Evolutionary conservation across 2,888 invertebrate species (phyloP).

Genomic region (Harmothoe impar): DNA sequence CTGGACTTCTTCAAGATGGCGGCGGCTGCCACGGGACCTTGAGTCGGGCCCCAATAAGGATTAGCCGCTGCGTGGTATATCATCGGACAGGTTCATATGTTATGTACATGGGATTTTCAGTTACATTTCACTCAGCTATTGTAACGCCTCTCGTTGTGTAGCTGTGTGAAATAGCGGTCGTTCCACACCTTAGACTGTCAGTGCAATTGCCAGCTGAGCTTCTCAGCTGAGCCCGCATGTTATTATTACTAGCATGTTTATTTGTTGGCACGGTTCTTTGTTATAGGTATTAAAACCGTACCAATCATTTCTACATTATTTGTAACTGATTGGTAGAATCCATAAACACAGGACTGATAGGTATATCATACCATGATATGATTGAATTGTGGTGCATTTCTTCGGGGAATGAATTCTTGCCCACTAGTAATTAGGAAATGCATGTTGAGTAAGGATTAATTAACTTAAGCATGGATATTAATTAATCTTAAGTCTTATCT

Average conservation of each 20-base stretch:
- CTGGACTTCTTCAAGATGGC: not conserved
- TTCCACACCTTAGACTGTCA: conserved; percentile 14
- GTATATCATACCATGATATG: too few relatives aligned
- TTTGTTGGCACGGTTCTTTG: not conserved
- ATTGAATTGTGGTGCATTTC: too few relatives aligned
- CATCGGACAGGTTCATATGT: conserved; percentile 7
- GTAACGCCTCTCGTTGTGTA: conserved; percentile 14
- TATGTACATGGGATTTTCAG: conserved; percentile 50
- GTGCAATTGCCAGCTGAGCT: conserved; percentile 28
- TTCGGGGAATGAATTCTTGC: not conserved
- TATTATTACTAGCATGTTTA: not conserved
- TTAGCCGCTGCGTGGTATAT: not conserved
- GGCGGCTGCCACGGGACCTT: conserved; percentile 2
- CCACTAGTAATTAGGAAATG: not conserved
- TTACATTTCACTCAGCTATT: conserved; percentile 25
- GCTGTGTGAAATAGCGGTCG: not conserved
- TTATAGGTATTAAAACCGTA: not conserved
- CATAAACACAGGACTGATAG: too few relatives aligned
- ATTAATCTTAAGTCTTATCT: not conserved
- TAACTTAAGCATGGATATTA: not conserved
- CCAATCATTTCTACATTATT: too few relatives aligned
- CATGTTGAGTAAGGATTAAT: not conserved
- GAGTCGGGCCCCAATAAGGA: conserved; percentile 19
- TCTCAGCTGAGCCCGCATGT: not conserved
- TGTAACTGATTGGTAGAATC: too few relatives aligned